Percentiles rank a stretch among this genome's conserved stretches.
phyloP scores from a whole-genome alignment of 2,888 invertebrate genomes.

The Drosophila lutescens region DNA sequence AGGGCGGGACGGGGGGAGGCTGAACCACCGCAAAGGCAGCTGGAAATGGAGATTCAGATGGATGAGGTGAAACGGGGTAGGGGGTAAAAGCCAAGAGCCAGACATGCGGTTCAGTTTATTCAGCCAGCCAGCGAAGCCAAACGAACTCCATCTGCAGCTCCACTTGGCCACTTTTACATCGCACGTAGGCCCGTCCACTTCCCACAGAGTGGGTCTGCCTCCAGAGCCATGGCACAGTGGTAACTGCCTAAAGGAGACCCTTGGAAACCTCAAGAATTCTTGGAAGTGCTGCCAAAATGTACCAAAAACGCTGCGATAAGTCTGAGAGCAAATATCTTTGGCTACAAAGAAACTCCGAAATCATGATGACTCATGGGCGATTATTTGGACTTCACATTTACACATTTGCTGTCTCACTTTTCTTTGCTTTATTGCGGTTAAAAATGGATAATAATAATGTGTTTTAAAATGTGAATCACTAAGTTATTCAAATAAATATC shows the following conservation, averaged over 20 bases:
- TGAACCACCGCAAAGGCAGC: slow-evolving; percentile 24
- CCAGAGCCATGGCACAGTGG: slow-evolving; percentile 21
- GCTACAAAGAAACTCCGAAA: slow-evolving; percentile 2
- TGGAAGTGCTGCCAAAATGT: slow-evolving; percentile 14
- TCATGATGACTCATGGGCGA: slow-evolving; percentile 9
- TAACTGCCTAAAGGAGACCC: slow-evolving; percentile 3
- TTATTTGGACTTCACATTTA: slow-evolving; percentile 18
- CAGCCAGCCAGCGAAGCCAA: slow-evolving; percentile 38
- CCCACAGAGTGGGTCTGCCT: slow-evolving; percentile 25
- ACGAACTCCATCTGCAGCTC: slow-evolving; percentile 38
- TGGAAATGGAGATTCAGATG: slow-evolving; percentile 38
- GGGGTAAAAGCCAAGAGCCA: slow-evolving; percentile 27
- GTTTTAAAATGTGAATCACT: slow-evolving; percentile 1
- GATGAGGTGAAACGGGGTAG: slow-evolving; percentile 3
- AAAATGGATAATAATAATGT: slow-evolving; percentile 19
- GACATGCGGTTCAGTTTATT: slow-evolving; percentile 36
- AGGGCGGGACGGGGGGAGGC: slow-evolving; percentile 11
- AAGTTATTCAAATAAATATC: not conserved
- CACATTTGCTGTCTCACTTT: slow-evolving; percentile 14
- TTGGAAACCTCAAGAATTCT: not conserved
- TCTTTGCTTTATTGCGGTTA: slow-evolving; percentile 6
- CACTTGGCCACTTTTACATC: slow-evolving; percentile 39
- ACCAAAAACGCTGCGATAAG: not conserved
- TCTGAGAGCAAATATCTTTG: not conserved
- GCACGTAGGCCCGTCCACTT: slow-evolving; percentile 45